A percentile compares a stretch with the other conserved stretches of the same genome.
phyloP scores from a whole-genome alignment of 2,888 invertebrate species.

The Lomographa bimaculata region DNA sequence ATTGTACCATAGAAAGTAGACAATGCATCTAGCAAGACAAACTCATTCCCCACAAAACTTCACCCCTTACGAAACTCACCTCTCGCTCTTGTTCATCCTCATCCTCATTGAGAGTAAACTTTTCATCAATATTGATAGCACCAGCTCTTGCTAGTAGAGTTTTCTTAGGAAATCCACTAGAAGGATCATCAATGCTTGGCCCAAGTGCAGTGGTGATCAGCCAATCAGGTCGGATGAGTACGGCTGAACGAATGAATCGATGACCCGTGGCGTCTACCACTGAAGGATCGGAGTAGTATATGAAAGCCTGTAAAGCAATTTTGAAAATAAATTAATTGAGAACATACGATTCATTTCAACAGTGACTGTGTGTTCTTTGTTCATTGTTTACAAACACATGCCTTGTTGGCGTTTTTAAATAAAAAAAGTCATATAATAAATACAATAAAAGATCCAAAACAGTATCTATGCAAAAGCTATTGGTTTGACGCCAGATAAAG shows the following conservation, averaged over 20 bases:
- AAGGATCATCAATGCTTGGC: slow-evolving; percentile 37
- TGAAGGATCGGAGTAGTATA: slow-evolving; percentile 66
- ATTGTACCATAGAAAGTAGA: too few relatives aligned
- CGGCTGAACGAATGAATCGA: slow-evolving; percentile 58
- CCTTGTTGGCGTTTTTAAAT: too few relatives aligned
- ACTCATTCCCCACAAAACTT: neutral
- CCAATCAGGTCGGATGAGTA: slow-evolving; percentile 62
- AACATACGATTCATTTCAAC: too few relatives aligned
- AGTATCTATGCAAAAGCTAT: too few relatives aligned
- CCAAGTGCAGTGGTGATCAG: slow-evolving; percentile 61
- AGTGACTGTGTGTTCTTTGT: too few relatives aligned
- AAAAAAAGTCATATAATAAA: too few relatives aligned
- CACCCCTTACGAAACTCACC: slow-evolving; percentile 40
- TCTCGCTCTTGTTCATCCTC: slow-evolving; percentile 75
- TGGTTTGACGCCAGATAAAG: too few relatives aligned
- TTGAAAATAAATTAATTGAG: too few relatives aligned
- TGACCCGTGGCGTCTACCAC: slow-evolving; percentile 48
- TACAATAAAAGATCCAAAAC: too few relatives aligned
- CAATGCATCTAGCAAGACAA: too few relatives aligned
- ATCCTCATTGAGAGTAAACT: slow-evolving; percentile 66
- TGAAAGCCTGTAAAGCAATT: slow-evolving; percentile 63
- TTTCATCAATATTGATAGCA: slow-evolving; percentile 55
- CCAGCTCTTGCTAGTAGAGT: slow-evolving; percentile 70
- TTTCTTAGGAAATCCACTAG: slow-evolving; percentile 59
- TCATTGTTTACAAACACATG: too few relatives aligned